Conservation (phyloP, 2,888 invertebrate species). For the Mimachlamys varia region DNA sequence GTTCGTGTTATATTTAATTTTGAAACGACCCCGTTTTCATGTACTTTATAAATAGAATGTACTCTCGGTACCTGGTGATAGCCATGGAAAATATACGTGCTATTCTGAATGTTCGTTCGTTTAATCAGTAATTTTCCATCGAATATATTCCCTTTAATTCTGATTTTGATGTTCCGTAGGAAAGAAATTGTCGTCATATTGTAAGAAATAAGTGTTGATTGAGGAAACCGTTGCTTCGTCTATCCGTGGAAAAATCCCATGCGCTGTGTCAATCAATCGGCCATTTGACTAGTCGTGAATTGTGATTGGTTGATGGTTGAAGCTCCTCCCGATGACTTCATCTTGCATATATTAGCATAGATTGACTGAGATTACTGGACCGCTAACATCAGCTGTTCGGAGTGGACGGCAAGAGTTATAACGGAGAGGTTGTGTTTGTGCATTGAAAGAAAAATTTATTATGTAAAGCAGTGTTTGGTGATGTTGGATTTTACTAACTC, state of each 20-base stretch:
- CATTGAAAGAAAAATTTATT: slow-evolving; percentile 1
- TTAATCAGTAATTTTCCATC: background rate
- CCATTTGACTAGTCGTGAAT: background rate
- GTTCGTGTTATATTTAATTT: background rate
- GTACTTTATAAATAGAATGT: background rate
- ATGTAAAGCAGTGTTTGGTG: slow-evolving; percentile 5
- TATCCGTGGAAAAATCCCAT: slow-evolving; percentile 9
- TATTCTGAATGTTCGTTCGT: background rate
- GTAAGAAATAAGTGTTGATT: background rate
- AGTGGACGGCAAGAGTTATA: background rate
- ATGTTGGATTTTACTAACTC: slow-evolving; percentile 24
- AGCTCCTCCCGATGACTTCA: slow-evolving; percentile 31
- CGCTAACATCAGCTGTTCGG: slow-evolving; percentile 1
- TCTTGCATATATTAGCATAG: slow-evolving; percentile 9
- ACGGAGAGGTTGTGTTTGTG: slow-evolving; percentile 23
- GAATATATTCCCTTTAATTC: background rate
- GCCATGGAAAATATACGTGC: background rate
- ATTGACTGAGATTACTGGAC: background rate
- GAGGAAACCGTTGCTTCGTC: background rate
- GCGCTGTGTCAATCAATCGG: background rate
- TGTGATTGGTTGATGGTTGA: background rate
- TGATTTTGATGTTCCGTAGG: background rate
- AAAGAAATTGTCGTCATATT: background rate
- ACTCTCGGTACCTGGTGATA: background rate
- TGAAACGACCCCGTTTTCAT: background rate